phyloP scores from a whole-genome alignment of 2,113 vertebrate species.

The Pygoscelis adeliae region DNA sequence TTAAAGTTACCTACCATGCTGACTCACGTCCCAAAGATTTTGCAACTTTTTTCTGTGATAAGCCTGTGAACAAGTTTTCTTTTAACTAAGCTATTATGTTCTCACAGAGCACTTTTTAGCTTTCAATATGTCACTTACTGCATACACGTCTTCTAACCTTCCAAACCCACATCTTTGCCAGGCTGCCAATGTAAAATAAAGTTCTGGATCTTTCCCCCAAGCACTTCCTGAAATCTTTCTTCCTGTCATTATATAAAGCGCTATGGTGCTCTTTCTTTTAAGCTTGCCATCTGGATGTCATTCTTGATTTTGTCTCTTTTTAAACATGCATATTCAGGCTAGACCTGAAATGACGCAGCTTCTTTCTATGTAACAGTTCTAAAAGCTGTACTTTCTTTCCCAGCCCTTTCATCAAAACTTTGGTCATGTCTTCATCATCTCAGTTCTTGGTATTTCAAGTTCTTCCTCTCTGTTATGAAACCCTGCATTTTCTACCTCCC shows the following conservation, averaged over 20 bases:
- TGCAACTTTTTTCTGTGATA: background rate
- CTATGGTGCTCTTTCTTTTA: conserved; percentile 34
- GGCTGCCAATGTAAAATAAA: conserved; percentile 35
- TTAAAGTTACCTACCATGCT: background rate
- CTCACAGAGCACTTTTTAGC: background rate
- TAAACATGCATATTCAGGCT: conserved; percentile 26
- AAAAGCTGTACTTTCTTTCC: background rate
- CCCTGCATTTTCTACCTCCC: background rate
- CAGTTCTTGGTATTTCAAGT: background rate
- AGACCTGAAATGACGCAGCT: conserved; percentile 49
- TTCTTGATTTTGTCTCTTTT: conserved; percentile 49
- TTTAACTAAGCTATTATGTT: background rate
- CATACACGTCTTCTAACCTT: background rate
- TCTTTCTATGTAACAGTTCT: background rate
- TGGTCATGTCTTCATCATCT: background rate
- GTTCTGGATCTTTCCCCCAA: conserved; percentile 29
- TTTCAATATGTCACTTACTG: conserved; percentile 41
- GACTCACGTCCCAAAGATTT: background rate
- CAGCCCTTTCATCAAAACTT: background rate
- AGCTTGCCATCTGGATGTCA: conserved; percentile 59
- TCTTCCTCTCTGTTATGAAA: conserved; percentile 10
- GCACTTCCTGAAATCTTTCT: conserved; percentile 39
- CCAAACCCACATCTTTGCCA: conserved; percentile 36
- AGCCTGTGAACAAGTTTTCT: background rate
- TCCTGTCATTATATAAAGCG: conserved; percentile 16